Evolutionary conservation across 2,113 vertebrate species (phyloP).

Genomic region (Callocephalon fimbriatum): DNA sequence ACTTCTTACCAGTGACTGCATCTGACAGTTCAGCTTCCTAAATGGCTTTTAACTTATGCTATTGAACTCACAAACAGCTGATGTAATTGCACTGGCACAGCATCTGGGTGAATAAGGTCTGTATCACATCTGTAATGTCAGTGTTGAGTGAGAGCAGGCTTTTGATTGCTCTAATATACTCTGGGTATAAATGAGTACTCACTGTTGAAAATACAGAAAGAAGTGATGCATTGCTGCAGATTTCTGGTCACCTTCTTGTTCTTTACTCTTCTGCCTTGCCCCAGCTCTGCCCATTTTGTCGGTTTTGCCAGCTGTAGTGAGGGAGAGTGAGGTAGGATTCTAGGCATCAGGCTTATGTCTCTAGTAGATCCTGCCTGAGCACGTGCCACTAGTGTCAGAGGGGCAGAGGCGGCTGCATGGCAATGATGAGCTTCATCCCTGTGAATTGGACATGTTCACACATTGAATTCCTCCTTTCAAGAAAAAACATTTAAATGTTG

Average conservation of each 20-base stretch:
- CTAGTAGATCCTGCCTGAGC: background rate
- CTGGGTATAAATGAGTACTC: rapidly evolving
- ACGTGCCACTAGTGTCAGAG: background rate
- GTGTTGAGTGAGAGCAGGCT: background rate
- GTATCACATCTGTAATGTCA: background rate
- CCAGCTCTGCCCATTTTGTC: background rate
- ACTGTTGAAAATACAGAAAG: background rate
- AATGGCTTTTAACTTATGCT: background rate
- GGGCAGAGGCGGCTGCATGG: background rate
- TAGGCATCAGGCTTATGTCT: background rate
- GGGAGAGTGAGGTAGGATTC: background rate
- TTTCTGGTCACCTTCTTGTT: background rate
- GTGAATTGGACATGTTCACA: background rate
- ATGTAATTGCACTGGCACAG: background rate
- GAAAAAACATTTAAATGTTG: rapidly evolving
- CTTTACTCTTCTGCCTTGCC: background rate
- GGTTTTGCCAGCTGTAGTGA: background rate
- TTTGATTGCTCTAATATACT: background rate
- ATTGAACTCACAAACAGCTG: background rate
- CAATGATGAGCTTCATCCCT: background rate
- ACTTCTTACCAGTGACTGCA: background rate
- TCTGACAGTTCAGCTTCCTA: background rate
- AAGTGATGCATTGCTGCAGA: background rate
- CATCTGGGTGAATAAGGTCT: no score
- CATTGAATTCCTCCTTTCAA: background rate